Base-by-base conservation (phyloP, 2,888 invertebrate genomes). In the Caenorhabditis sp. region DNA sequence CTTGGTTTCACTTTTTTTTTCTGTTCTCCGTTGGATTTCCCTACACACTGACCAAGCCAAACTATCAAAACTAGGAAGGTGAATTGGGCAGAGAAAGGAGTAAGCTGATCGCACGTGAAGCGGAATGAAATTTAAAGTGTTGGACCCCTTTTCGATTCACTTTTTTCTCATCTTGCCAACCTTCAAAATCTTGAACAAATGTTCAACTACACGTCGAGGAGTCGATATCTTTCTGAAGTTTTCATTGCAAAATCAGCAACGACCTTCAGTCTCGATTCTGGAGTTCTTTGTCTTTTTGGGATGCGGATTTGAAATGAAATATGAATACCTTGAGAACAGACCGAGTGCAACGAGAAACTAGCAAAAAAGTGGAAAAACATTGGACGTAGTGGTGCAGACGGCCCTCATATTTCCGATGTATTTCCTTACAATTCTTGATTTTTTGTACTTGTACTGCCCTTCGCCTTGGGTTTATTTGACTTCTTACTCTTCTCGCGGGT, bases 61-160 rank as follows among this genome's bases (percentile, higher is more conserved):
- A 63, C 63, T 58, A 75, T 75, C 66, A 64, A 63, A 63, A 54
- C 54, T 63, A 64, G 73, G 28, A 63, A 72, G 70, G 79, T 79
- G 79, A 79, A 79, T 70, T 70, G 63, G 63, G 51, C 31, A 41
- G 35, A n/a, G n/a, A 35, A 35, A 26, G 47, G 44, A 66, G 54
- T 63, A 56, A 59, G 69, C 49, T 35, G 61, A 69, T 80, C 74
- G 72, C 72, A 58, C 73, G 80, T 63, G 69, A 75, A 74, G 59
- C 61, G 80, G 74, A 81, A 81, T 69, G 74, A 75, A 81, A 81
- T 81, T 81, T 74, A 81, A 74, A 75, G 68, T 73, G 66, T 80
- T 70, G 77, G 77, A 63, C 69, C 47, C 59, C 68, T 54, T 70
- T 58, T 49, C 63, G 22, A 70, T 54, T 56, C 44, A 59, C 56